Percentiles rank a stretch among this genome's conserved stretches.
phyloP scores from a whole-genome alignment of 1,140 invertebrate genomes.

The Plodia interpunctella region DNA sequence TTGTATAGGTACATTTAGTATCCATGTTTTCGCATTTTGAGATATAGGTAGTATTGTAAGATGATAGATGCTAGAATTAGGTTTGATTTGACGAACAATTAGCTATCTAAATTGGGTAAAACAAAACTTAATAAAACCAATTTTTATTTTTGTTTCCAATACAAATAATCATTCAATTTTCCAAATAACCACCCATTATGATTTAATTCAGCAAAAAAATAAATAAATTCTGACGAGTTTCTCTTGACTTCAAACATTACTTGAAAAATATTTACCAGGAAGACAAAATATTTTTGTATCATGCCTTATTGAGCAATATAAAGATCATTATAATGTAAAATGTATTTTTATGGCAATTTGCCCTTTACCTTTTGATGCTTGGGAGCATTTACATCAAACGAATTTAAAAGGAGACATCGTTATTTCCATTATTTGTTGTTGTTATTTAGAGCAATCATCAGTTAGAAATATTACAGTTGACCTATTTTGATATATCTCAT shows the following conservation, averaged over 20 bases:
- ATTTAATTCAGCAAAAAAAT: too few species aligned
- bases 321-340: conserved; percentile 21
- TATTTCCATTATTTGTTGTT: conserved; percentile 48
- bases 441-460: conserved; percentile 48
- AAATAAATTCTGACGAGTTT: too few species aligned
- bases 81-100: too few species aligned
- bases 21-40: too few species aligned
- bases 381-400: conserved; percentile 39
- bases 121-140: too few species aligned
- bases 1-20: too few species aligned
- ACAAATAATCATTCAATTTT: too few species aligned
- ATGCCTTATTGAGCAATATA: conserved; percentile 7
- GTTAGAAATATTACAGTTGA: conserved; percentile 39
- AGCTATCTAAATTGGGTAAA: too few species aligned
- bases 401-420: conserved; percentile 43
- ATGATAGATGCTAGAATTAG: too few species aligned
- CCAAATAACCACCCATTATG: too few species aligned
- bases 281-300: background rate
- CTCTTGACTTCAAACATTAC: background rate
- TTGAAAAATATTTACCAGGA: background rate
- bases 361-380: conserved; percentile 38
- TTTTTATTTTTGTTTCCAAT: too few species aligned
- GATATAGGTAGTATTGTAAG: too few species aligned
- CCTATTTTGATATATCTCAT: conserved; percentile 28
- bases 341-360: conserved; percentile 40